Percentiles rank a stretch among this genome's conserved stretches.
Evolutionary conservation across 2,113 vertebrate species (phyloP).

Genomic region (Polypterus bichir): DNA sequence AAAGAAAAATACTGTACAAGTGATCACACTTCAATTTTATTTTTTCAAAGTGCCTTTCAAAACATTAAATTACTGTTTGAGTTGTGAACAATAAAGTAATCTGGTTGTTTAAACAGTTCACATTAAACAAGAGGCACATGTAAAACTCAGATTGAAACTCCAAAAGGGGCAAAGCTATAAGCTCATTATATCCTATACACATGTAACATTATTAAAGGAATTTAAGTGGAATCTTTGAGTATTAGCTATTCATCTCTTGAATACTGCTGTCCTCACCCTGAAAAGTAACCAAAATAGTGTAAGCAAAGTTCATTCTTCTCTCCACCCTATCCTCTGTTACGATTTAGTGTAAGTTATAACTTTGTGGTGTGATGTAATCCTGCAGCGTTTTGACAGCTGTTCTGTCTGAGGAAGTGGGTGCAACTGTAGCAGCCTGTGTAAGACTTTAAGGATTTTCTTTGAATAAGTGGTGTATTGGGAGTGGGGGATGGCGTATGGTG

Average conservation of each 20-base stretch:
- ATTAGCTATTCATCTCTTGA: conserved; percentile 32
- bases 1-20: too few relatives aligned
- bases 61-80: too few relatives aligned
- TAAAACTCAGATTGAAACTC: too few relatives aligned
- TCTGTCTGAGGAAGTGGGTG: conserved; percentile 64
- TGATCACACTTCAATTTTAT: too few relatives aligned
- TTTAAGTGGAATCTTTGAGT: conserved; percentile 30
- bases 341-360: conserved; percentile 51
- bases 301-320: conserved; percentile 25
- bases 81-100: too few relatives aligned
- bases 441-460: conserved; percentile 23
- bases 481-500: conserved; percentile 10
- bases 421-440: conserved; percentile 37
- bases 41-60: too few relatives aligned
- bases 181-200: conserved; percentile 36
- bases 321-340: conserved; percentile 38
- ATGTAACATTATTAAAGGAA: conserved; percentile 39
- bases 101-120: too few relatives aligned
- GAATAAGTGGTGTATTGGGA: conserved; percentile 13
- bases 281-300: conserved; percentile 30
- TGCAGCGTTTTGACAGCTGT: conserved; percentile 68
- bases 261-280: conserved; percentile 23
- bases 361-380: conserved; percentile 46
- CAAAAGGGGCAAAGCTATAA: conserved; percentile 16
- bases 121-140: too few relatives aligned